Percentiles rank a stretch among this genome's conserved stretches.
phyloP scores from a whole-genome alignment of 2,888 invertebrate genomes.

The Blera fallax region DNA sequence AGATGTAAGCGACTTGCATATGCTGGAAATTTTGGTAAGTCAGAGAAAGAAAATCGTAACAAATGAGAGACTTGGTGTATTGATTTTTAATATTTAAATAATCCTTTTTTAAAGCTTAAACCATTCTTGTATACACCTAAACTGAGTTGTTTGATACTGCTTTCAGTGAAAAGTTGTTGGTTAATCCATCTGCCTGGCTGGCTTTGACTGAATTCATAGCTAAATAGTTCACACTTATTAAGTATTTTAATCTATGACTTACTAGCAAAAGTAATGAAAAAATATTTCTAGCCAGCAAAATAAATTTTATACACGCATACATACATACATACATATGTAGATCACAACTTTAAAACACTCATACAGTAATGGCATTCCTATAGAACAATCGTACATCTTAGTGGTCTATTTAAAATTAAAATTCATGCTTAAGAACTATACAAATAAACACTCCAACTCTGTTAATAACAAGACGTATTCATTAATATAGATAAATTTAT shows the following conservation, averaged over 20 bases:
- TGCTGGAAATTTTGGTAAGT: constrained; percentile 88
- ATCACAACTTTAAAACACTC: background rate
- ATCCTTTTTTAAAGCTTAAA: no score
- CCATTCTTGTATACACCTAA: background rate
- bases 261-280: background rate
- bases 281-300: background rate
- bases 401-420: no score
- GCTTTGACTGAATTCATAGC: background rate
- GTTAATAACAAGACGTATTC: no score
- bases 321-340: no score
- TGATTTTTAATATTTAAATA: no score
- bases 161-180: background rate
- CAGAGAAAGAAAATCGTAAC: background rate
- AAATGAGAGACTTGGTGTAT: no score
- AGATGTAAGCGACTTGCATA: constrained; percentile 89
- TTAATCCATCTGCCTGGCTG: background rate
- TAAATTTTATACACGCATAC: background rate
- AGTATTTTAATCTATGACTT: background rate
- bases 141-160: background rate
- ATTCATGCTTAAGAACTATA: background rate
- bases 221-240: no score
- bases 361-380: background rate
- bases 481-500: no score
- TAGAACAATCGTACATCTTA: background rate
- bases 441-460: background rate